Evolutionary conservation across 2,113 vertebrate genomes (phyloP).

Genomic region (Hoplias malabaricus): DNA sequence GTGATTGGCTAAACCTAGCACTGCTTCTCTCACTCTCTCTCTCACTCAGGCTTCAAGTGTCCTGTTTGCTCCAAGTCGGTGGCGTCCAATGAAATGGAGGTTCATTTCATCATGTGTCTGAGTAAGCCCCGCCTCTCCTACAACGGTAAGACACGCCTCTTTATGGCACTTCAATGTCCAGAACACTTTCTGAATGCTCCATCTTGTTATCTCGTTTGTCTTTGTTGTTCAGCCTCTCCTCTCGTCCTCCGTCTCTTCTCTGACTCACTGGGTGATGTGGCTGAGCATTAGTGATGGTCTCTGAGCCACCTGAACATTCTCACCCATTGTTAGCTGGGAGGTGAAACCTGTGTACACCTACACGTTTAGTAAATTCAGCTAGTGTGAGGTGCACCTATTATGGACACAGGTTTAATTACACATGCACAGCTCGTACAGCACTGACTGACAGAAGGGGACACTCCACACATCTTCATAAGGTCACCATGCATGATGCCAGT

Average conservation of each 20-base stretch:
- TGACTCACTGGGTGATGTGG: background rate
- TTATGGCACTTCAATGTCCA: background rate
- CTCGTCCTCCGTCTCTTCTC: background rate
- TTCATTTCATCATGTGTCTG: slow-evolving; percentile 99
- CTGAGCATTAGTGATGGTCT: too few relatives aligned
- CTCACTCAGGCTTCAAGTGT: slow-evolving; percentile 92
- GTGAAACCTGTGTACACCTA: too few relatives aligned
- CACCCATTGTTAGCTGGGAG: too few relatives aligned
- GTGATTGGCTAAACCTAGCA: background rate
- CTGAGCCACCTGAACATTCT: too few relatives aligned
- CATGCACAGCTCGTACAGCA: too few relatives aligned
- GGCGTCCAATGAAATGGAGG: slow-evolving; percentile 98
- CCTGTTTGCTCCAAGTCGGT: slow-evolving; percentile 99
- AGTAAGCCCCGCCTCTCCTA: slow-evolving; percentile 99
- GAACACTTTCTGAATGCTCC: background rate
- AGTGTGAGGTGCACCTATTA: too few relatives aligned
- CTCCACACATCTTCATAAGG: too few relatives aligned
- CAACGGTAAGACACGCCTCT: slow-evolving; percentile 80
- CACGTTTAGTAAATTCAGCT: too few relatives aligned
- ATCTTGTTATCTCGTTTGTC: slow-evolving; percentile 12
- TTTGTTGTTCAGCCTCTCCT: slow-evolving; percentile 19
- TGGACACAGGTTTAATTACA: too few relatives aligned
- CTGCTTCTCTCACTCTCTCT: slow-evolving; percentile 41
- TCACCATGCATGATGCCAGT: too few relatives aligned
- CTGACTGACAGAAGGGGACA: too few relatives aligned